Conservation (phyloP, 2,113 vertebrate genomes). For the Brachypodius melanocephalos region DNA sequence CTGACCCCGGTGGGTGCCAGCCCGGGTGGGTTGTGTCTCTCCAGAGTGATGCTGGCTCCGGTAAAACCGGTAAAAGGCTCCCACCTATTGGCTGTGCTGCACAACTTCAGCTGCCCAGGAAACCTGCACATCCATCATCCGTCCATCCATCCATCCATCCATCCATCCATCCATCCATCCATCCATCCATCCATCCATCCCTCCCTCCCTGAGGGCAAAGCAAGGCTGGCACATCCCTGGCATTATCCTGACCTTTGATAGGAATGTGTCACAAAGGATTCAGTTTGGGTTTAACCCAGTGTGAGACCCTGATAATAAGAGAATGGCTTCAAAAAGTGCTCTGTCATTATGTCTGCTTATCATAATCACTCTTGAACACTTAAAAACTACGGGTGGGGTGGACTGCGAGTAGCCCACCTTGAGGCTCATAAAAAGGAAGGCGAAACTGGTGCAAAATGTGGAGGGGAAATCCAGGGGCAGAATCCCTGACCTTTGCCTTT, state of each 20-base stretch:
- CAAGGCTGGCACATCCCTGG: neutral
- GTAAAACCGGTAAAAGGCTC: neutral
- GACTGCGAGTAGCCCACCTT: neutral
- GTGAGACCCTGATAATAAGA: neutral
- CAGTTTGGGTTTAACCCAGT: neutral
- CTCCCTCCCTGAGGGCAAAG: neutral
- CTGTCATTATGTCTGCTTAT: neutral
- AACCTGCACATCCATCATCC: neutral
- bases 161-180: neutral
- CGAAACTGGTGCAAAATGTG: neutral
- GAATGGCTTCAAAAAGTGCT: neutral
- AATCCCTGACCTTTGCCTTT: neutral
- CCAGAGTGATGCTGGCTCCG: neutral
- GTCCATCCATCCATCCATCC: neutral
- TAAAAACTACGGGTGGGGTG: neutral
- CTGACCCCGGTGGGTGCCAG: neutral
- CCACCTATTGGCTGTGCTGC: conserved; percentile 59
- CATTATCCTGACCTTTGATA: neutral
- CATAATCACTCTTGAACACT: neutral
- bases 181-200: neutral
- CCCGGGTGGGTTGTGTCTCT: rapidly evolving
- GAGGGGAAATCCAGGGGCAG: neutral
- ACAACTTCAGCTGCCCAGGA: conserved; percentile 14
- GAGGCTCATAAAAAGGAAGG: neutral
- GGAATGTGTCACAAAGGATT: neutral